phyloP scores from a whole-genome alignment of 37 sponge, comb jelly and placozoan genomes.

The Eunapius fragilis region DNA sequence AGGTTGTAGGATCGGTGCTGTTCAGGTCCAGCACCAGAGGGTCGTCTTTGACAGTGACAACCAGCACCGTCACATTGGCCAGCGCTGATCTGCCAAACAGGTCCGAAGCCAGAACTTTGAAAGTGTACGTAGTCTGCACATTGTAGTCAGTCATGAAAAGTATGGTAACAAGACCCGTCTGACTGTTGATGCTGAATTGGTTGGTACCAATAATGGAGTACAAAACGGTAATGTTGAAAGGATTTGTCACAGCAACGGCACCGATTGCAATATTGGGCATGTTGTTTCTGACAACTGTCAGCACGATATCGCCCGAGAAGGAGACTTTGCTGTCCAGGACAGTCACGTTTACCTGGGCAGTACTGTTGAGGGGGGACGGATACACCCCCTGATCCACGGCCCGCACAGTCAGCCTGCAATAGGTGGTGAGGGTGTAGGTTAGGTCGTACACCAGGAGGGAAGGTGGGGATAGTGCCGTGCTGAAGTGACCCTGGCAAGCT shows the following conservation, averaged over 20 bases:
- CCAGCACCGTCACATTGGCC: slow-evolving; percentile 28
- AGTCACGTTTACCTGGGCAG: neutral
- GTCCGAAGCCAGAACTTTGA: slow-evolving; percentile 55
- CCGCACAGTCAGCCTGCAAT: neutral
- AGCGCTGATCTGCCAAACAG: slow-evolving; percentile 25
- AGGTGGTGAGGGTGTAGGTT: neutral
- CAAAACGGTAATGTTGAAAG: slow-evolving; percentile 23
- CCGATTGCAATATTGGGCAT: slow-evolving; percentile 26
- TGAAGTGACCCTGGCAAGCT: slow-evolving; percentile 48
- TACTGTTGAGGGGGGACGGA: neutral
- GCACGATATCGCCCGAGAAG: neutral
- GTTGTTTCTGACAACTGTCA: slow-evolving; percentile 62
- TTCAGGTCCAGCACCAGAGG: slow-evolving; percentile 71
- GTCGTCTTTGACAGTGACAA: slow-evolving; percentile 69
- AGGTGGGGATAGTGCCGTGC: neutral
- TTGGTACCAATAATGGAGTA: slow-evolving; percentile 9
- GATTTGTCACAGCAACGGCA: slow-evolving; percentile 50
- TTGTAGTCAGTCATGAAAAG: slow-evolving; percentile 28
- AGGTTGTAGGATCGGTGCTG: slow-evolving; percentile 18
- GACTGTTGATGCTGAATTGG: slow-evolving; percentile 30
- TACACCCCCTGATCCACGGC: neutral
- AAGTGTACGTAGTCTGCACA: slow-evolving; percentile 6
- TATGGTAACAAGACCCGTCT: slow-evolving; percentile 48
- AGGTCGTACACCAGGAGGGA: slow-evolving; percentile 2
- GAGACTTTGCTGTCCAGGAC: neutral